Conservation (phyloP, 1,140 invertebrate species). For the Formica selysi region DNA sequence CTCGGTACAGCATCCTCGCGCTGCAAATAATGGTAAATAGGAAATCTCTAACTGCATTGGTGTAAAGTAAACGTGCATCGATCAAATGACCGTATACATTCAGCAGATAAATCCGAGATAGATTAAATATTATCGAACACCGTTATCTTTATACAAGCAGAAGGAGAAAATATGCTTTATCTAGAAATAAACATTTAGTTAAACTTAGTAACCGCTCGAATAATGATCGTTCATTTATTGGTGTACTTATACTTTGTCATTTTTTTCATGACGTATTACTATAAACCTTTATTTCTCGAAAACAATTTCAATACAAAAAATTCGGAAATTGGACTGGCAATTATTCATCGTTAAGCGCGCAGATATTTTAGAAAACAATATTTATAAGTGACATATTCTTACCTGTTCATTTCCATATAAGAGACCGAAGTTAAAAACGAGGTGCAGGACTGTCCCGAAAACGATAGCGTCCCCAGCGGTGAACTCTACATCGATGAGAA, state of each 20-base stretch:
- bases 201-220: neutral
- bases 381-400: constrained; percentile 20
- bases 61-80: constrained; percentile 18
- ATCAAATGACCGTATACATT: neutral
- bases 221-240: neutral
- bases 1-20: constrained; percentile 83
- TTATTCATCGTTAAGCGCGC: neutral
- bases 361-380: neutral
- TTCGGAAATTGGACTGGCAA: neutral
- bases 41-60: constrained; percentile 32
- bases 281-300: neutral
- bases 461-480: constrained; percentile 83
- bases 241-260: neutral
- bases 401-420: constrained; percentile 63
- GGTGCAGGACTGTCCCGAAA: constrained; percentile 84
- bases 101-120: neutral
- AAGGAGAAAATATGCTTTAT: neutral
- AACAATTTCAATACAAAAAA: neutral
- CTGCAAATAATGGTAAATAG: constrained; percentile 83
- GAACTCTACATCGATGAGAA: constrained; percentile 85
- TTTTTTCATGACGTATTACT: neutral
- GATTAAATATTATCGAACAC: neutral
- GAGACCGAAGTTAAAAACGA: constrained; percentile 85
- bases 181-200: neutral
- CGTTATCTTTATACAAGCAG: neutral